A percentile compares a stretch with the other conserved stretches of the same genome.
These are phyloP conservation scores for Synanthedon andrenaeformis DNA, from an alignment of 2,888 invertebrate species.

Conservation along the genomic window DNA sequence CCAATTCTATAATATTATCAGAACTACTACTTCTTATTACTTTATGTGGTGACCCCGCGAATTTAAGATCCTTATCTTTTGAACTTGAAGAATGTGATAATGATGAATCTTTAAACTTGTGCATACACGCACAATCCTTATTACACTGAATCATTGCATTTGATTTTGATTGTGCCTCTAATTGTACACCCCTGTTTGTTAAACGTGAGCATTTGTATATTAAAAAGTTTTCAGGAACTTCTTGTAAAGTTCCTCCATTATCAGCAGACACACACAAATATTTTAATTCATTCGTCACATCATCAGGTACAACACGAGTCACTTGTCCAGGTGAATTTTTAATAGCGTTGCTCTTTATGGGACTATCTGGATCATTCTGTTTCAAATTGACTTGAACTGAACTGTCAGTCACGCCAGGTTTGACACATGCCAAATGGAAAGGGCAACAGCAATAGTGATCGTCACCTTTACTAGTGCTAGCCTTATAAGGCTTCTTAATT, in stretches of 20 bases:
- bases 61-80: not conserved
- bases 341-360: not conserved
- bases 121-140: not conserved
- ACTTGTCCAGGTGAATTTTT: conserved; percentile 7
- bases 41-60: not conserved
- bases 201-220: conserved; percentile 45
- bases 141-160: not conserved
- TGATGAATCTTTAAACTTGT: not conserved
- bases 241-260: conserved; percentile 16
- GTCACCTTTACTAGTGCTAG: conserved; percentile 23
- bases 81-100: not conserved
- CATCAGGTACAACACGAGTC: conserved; percentile 6
- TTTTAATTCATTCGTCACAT: conserved; percentile 25
- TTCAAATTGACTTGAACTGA: conserved; percentile 44
- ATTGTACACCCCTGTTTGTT: conserved; percentile 22
- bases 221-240: conserved; percentile 32
- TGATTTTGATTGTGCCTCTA: conserved; percentile 11
- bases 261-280: conserved; percentile 45
- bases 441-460: conserved; percentile 40
- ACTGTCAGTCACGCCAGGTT: conserved; percentile 35
- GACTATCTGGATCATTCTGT: conserved; percentile 9
- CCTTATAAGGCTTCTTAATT: conserved; percentile 21
- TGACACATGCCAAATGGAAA: conserved; percentile 23
- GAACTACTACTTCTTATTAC: not conserved
- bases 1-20: not conserved